Percentiles rank a stretch among this genome's conserved stretches.
These are phyloP conservation scores for Campodea augens DNA, from an alignment of 1,140 invertebrate species.

Conservation along the genomic window DNA sequence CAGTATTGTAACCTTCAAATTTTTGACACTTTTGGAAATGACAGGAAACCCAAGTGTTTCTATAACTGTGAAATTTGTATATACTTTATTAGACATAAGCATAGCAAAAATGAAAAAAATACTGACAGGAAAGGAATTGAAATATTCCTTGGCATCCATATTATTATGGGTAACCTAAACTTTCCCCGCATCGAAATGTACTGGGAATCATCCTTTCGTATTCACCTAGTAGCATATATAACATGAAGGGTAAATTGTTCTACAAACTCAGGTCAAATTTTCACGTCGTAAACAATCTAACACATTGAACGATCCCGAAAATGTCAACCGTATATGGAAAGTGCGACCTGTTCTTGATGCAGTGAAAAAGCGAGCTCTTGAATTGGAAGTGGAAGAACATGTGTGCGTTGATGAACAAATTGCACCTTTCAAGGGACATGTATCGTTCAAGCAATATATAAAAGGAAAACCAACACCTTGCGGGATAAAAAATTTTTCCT, in stretches of 20 bases:
- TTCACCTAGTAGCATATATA: neutral
- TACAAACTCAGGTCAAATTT: constrained; percentile 14
- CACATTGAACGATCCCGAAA: too few species aligned
- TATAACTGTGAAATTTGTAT: too few species aligned
- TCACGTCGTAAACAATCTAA: constrained; percentile 16
- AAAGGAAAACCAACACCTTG: constrained; percentile 16
- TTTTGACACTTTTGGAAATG: too few species aligned
- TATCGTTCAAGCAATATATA: constrained; percentile 16
- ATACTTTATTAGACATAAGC: too few species aligned
- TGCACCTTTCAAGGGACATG: constrained; percentile 15
- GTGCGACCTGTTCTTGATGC: constrained; percentile 16
- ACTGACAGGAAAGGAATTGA: too few species aligned
- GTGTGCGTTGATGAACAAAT: constrained; percentile 19
- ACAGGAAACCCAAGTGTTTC: too few species aligned
- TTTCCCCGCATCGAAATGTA: too few species aligned
- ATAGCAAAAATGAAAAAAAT: too few species aligned
- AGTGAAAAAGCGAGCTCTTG: constrained; percentile 15
- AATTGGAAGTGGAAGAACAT: constrained; percentile 13
- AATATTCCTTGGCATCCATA: too few species aligned
- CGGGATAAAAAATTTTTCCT: constrained; percentile 11
- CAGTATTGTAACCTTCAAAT: too few species aligned
- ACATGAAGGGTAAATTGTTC: constrained; percentile 12
- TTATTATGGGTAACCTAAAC: too few species aligned
- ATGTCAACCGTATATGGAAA: constrained; percentile 18
- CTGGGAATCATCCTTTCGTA: too few species aligned